Evolutionary conservation across 2,797 vertebrate genomes (phyloP), one percentile per base, ranked within the genome.

Genomic region (Gephyroberyx darwinii): DNA sequence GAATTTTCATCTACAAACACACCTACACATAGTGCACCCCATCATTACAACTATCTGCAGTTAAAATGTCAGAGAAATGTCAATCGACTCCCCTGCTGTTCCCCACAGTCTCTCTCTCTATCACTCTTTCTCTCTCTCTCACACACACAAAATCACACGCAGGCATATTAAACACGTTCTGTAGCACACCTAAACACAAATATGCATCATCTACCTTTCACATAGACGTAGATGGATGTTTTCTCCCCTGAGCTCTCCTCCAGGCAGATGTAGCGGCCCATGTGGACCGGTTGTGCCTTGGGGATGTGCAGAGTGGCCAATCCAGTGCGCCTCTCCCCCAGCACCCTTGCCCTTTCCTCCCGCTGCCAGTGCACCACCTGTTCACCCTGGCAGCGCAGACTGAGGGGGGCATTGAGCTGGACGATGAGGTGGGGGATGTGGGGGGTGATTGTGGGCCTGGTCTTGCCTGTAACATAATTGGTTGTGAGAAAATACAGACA

Each of bases 211-310:
- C 47, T 95, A 99, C 97, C 98, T 96, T 94, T 96, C 30, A 99
- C 96, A 71, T 94, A 99, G 84, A 99, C 88, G 16, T 98, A 98
- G 71, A 97, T 91, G 68, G 95, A 96, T 20, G 80, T 88, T 55
- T 88, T 89, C 71, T 92, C 86, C 12, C 87, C 70, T 22, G 87
- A 91, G 0, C 31, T 81, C 64, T 88, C 83, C 74, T 96, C 96
- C 81, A 81, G 84, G 81, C 98, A 99, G 1, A 92, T 88, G 69
- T 97, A 99, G 86, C 88, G 95, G 77, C 97, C 97, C 56, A 91
- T 94, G 72, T 96, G 84, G 35, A 20, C 19, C 5, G 92, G 81
- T 3, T 78, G 84, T 4, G 93, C 94, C 13, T 69, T 93, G 76
- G 41, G 12, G 54, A 90, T 84, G 43, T 31, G 39, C 51, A 93